These are phyloP conservation scores for Menidia beryllina DNA, from an alignment of 2,113 vertebrate genomes.

Conservation along the genomic window DNA sequence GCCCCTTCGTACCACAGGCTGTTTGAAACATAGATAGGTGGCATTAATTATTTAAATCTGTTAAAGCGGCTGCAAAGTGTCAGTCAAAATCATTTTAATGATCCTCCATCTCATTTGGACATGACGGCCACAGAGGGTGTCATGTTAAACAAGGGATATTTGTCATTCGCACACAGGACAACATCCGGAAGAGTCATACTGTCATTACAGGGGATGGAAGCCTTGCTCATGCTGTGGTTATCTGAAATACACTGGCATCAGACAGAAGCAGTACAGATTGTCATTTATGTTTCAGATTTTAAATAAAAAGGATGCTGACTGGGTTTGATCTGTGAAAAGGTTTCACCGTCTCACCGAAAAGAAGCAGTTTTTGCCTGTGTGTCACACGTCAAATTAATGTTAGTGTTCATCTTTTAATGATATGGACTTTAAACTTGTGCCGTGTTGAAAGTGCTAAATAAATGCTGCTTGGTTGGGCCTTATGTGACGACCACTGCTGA, in stretches of 20 bases:
- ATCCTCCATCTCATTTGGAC: background rate
- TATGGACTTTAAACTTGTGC: background rate
- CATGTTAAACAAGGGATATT: background rate
- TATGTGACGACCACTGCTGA: background rate
- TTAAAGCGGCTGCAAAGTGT: background rate
- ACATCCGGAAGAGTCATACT: too few species aligned
- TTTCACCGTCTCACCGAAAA: too few species aligned
- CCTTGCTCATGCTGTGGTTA: too few species aligned
- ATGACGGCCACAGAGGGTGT: background rate
- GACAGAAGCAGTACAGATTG: too few species aligned
- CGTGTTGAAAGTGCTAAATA: background rate
- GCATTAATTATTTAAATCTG: background rate
- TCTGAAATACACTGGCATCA: too few species aligned
- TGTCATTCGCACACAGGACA: background rate
- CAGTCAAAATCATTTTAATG: background rate
- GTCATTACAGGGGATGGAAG: too few species aligned
- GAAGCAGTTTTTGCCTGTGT: too few species aligned
- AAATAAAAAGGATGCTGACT: too few species aligned
- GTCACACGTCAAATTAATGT: too few species aligned
- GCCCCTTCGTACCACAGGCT: slow-evolving; percentile 16
- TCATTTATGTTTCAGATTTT: too few species aligned
- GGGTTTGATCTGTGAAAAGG: too few species aligned
- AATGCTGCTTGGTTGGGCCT: background rate
- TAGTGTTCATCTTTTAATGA: too few species aligned
- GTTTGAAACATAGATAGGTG: background rate